Conservation (phyloP, 2,888 invertebrate genomes). For the Brachyptera putata region DNA sequence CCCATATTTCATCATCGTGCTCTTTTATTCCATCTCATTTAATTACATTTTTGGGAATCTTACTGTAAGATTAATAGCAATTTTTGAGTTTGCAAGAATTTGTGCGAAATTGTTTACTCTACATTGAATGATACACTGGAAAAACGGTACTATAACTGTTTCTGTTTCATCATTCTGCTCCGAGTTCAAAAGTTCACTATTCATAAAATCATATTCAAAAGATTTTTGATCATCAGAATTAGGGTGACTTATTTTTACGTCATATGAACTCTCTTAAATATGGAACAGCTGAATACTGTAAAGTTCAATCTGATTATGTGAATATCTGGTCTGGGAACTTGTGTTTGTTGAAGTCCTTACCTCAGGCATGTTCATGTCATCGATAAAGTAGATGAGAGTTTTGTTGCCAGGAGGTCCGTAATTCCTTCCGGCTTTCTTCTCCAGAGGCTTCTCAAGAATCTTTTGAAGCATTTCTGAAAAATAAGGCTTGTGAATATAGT, state of each 20-base stretch:
- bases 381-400: constrained; percentile 89
- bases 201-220: too few relatives aligned
- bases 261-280: not conserved
- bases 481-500: not conserved
- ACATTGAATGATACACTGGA: too few relatives aligned
- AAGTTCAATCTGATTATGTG: not conserved
- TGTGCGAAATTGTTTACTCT: too few relatives aligned
- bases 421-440: constrained; percentile 94
- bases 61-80: too few relatives aligned
- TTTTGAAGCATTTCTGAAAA: constrained; percentile 75
- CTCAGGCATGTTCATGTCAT: constrained; percentile 98
- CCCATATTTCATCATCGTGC: too few relatives aligned
- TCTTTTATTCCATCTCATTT: too few relatives aligned
- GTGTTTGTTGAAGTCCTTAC: constrained; percentile 48
- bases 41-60: too few relatives aligned
- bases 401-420: constrained; percentile 95
- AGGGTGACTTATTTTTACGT: not conserved
- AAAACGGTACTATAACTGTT: too few relatives aligned
- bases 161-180: too few relatives aligned
- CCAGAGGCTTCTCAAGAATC: constrained; percentile 88
- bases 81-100: too few relatives aligned
- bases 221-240: not conserved
- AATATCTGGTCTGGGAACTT: not conserved
- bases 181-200: too few relatives aligned
- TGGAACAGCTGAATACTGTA: not conserved